These are phyloP conservation scores for Orussus abietinus DNA, from an alignment of 1,140 invertebrate genomes.

Conservation along the genomic window DNA sequence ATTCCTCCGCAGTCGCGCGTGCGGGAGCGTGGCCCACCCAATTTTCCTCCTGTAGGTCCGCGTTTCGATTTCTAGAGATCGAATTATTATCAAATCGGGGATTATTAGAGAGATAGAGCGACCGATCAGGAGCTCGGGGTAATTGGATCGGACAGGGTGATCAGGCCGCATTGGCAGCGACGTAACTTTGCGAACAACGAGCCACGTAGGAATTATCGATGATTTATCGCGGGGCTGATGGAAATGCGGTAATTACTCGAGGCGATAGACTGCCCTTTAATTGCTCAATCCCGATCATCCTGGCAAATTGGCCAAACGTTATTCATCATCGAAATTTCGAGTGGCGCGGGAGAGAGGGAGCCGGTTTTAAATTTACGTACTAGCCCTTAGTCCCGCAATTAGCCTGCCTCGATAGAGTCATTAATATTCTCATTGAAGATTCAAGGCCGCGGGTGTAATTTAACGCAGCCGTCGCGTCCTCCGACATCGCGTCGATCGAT, in stretches of 20 bases:
- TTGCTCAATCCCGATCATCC: slow-evolving; percentile 37
- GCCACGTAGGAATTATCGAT: too few relatives aligned
- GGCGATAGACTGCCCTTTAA: slow-evolving; percentile 27
- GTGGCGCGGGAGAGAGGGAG: too few relatives aligned
- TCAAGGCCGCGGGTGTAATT: slow-evolving; percentile 22
- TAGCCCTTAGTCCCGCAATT: slow-evolving; percentile 30
- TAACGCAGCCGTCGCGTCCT: slow-evolving; percentile 13
- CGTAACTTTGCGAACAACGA: too few relatives aligned
- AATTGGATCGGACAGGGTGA: too few relatives aligned
- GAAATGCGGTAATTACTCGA: slow-evolving; percentile 30
- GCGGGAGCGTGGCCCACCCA: too few relatives aligned
- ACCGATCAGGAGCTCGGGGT: too few relatives aligned
- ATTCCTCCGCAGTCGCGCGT: too few relatives aligned
- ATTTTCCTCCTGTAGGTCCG: too few relatives aligned
- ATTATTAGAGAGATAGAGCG: too few relatives aligned
- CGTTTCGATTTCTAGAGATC: too few relatives aligned
- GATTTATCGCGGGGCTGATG: slow-evolving; percentile 23
- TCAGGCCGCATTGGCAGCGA: too few relatives aligned
- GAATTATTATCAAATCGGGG: too few relatives aligned
- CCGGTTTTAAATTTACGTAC: slow-evolving; percentile 35
- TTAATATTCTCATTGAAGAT: slow-evolving; percentile 29
- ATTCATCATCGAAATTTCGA: slow-evolving; percentile 32
- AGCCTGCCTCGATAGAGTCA: slow-evolving; percentile 27
- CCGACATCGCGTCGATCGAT: slow-evolving; percentile 6
- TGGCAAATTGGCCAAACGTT: slow-evolving; percentile 35